These are phyloP conservation scores for Leptinotarsa lineolata DNA, from an alignment of 1,140 invertebrate species.

Conservation along the genomic window DNA sequence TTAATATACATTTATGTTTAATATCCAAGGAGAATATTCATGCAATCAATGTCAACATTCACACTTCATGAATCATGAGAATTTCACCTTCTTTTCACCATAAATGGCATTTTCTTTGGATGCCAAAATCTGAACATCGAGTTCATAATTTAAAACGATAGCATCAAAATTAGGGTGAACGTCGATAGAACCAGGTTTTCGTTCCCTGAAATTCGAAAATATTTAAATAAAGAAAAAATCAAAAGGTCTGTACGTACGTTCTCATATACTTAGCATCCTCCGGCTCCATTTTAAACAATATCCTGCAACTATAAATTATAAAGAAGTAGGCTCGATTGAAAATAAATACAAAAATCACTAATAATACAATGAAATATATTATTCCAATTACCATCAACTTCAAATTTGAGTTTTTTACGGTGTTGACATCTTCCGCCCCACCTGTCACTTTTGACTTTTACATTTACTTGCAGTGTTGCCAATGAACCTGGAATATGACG, in stretches of 20 bases:
- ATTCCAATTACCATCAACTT: constrained; percentile 29
- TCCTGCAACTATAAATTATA: constrained; percentile 25
- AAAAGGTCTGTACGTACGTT: constrained; percentile 56
- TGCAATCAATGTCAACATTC: neutral
- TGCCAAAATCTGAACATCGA: constrained; percentile 84
- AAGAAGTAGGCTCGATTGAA: constrained; percentile 4
- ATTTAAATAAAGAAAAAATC: constrained; percentile 27
- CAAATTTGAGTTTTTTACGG: constrained; percentile 10
- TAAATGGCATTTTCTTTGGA: constrained; percentile 83
- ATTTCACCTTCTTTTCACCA: constrained; percentile 77
- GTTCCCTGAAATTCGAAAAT: constrained; percentile 64
- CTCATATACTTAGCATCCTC: constrained; percentile 67
- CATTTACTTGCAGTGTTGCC: too few relatives aligned
- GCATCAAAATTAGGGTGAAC: constrained; percentile 90
- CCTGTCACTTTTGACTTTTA: too few relatives aligned
- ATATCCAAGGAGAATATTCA: neutral
- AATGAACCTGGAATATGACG: too few relatives aligned
- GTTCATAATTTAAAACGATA: constrained; percentile 87
- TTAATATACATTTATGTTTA: too few relatives aligned
- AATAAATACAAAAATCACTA: constrained; percentile 16
- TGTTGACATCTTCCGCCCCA: too few relatives aligned
- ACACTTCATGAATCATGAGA: neutral
- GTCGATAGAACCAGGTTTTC: constrained; percentile 82
- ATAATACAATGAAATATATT: constrained; percentile 19
- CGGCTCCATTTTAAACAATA: constrained; percentile 57